phyloP scores from a whole-genome alignment of 1,140 invertebrate species.

The Diabrotica virgifera region DNA sequence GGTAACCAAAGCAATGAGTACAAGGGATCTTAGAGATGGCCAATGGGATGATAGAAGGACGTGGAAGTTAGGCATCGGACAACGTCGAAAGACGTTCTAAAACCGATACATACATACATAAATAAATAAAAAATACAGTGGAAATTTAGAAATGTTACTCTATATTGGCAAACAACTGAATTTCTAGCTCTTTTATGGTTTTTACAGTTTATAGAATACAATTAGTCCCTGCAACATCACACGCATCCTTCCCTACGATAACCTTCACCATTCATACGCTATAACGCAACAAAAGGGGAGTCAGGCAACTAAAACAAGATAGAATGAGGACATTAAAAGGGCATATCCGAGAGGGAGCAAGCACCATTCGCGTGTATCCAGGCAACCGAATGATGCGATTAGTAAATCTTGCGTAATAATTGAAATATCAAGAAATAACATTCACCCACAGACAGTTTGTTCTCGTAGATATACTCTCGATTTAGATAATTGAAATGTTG shows the following conservation, averaged over 20 bases:
- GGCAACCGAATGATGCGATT: slow-evolving; percentile 37
- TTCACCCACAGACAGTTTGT: slow-evolving; percentile 1
- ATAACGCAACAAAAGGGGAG: neutral
- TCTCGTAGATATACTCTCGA: slow-evolving; percentile 11
- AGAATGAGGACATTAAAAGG: neutral
- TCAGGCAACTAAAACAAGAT: neutral
- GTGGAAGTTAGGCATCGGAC: too few relatives aligned
- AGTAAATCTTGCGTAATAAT: slow-evolving; percentile 41
- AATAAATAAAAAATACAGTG: too few relatives aligned
- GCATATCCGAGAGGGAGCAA: neutral
- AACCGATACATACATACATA: too few relatives aligned
- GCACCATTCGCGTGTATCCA: slow-evolving; percentile 18
- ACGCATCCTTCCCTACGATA: neutral
- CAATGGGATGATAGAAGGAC: too few relatives aligned
- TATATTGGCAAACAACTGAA: too few relatives aligned
- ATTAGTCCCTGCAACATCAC: neutral
- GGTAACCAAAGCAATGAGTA: too few relatives aligned
- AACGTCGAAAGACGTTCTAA: too few relatives aligned
- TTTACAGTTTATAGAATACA: neutral
- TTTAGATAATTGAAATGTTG: slow-evolving; percentile 19
- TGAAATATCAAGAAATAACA: slow-evolving; percentile 36
- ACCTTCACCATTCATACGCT: neutral
- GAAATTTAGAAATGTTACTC: too few relatives aligned
- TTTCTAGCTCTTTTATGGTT: neutral
- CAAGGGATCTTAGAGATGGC: too few relatives aligned